A percentile compares a stretch with the other conserved stretches of the same genome.
Evolutionary conservation across 2,113 vertebrate genomes (phyloP).

Genomic region (Hippocampus zosterae): DNA sequence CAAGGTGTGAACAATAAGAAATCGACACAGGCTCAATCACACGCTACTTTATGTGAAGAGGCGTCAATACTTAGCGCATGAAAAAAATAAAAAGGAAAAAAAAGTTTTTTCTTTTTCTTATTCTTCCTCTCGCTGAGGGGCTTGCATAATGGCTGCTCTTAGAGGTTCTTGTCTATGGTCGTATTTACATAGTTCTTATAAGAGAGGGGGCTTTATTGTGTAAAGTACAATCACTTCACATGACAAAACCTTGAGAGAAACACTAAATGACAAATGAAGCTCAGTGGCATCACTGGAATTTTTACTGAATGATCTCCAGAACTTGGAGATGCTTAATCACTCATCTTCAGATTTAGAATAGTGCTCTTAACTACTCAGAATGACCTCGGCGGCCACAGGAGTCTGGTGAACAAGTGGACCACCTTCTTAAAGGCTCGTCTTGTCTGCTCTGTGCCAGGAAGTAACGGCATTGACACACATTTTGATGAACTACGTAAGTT

Average conservation of each 20-base stretch:
- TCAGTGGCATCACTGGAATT: background rate
- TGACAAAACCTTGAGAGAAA: slow-evolving; percentile 62
- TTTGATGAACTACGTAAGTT: slow-evolving; percentile 98
- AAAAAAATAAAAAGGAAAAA: no score
- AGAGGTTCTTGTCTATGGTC: slow-evolving; percentile 49
- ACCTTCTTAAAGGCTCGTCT: slow-evolving; percentile 95
- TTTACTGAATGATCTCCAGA: slow-evolving; percentile 13
- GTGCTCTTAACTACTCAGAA: slow-evolving; percentile 72
- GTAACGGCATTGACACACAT: slow-evolving; percentile 95
- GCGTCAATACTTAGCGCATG: slow-evolving; percentile 36
- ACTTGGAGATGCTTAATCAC: slow-evolving; percentile 22
- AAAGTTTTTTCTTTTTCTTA: no score
- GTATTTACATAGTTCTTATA: slow-evolving; percentile 46
- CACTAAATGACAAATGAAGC: slow-evolving; percentile 59
- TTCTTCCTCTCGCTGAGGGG: slow-evolving; percentile 29
- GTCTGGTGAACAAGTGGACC: slow-evolving; percentile 98
- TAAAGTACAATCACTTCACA: slow-evolving; percentile 17
- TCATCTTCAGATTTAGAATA: background rate
- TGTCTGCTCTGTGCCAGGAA: slow-evolving; percentile 92
- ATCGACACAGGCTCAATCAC: background rate
- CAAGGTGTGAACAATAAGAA: slow-evolving; percentile 75
- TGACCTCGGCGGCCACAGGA: slow-evolving; percentile 94
- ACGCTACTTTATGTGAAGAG: slow-evolving; percentile 25
- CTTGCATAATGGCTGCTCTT: slow-evolving; percentile 48
- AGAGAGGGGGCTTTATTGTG: slow-evolving; percentile 53